These are phyloP conservation scores for Holcopasites calliopsidis DNA, from an alignment of 1,140 invertebrate species.

Conservation along the genomic window DNA sequence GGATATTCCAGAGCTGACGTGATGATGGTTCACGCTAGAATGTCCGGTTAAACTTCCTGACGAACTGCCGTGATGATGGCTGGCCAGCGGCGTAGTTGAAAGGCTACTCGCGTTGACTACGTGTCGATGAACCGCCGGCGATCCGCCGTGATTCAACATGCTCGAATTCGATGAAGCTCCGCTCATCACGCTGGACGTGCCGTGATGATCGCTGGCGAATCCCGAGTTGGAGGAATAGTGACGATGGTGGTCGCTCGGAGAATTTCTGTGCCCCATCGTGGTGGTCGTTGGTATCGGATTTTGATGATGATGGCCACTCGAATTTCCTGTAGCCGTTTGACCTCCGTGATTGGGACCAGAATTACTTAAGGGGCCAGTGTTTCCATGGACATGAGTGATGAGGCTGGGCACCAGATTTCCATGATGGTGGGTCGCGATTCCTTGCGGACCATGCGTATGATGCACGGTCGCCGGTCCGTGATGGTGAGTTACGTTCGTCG, in stretches of 20 bases:
- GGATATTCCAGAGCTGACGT: conserved; percentile 71
- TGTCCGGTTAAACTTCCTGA: conserved; percentile 55
- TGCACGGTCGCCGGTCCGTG: conserved; percentile 41
- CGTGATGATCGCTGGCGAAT: conserved; percentile 52
- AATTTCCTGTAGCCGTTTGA: conserved; percentile 6
- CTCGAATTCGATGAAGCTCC: conserved; percentile 69
- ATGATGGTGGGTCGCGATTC: conserved; percentile 62
- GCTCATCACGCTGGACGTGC: conserved; percentile 63
- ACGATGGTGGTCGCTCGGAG: conserved; percentile 50
- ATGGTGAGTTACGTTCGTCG: conserved; percentile 42
- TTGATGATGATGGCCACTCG: conserved; percentile 45
- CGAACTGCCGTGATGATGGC: conserved; percentile 64
- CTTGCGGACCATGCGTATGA: conserved; percentile 45
- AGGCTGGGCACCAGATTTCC: conserved; percentile 50
- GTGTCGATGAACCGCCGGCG: conserved; percentile 63
- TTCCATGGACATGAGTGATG: conserved; percentile 44
- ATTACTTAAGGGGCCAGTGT: conserved; percentile 13
- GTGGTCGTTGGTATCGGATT: conserved; percentile 31
- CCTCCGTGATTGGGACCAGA: conserved; percentile 14
- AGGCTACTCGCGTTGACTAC: conserved; percentile 63
- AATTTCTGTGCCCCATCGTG: conserved; percentile 40
- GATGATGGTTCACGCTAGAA: conserved; percentile 68
- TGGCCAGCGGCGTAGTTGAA: conserved; percentile 64
- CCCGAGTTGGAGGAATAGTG: conserved; percentile 38
- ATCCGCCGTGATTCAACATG: conserved; percentile 69